Conservation (phyloP, 2,113 vertebrate species). For the Lophius piscatorius region DNA sequence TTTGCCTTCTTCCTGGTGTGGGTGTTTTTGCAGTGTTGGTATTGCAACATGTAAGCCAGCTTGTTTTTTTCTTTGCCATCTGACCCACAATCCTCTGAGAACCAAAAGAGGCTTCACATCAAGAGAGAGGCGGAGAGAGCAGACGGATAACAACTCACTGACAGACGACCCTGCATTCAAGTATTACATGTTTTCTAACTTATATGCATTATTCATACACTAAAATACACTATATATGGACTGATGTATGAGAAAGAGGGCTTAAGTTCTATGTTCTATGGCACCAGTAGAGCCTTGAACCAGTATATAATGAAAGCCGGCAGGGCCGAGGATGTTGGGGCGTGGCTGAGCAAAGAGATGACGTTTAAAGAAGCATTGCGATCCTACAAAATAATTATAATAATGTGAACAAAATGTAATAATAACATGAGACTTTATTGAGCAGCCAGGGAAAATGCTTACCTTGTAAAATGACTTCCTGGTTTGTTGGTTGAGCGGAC, state of each 20-base stretch:
- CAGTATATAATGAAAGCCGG: conserved; percentile 12
- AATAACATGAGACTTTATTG: conserved; percentile 21
- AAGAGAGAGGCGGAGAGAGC: too few species aligned
- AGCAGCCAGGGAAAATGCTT: neutral
- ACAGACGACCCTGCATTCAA: too few species aligned
- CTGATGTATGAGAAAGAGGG: too few species aligned
- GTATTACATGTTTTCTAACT: too few species aligned
- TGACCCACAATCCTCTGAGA: too few species aligned
- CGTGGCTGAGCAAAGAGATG: neutral
- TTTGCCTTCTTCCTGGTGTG: too few species aligned
- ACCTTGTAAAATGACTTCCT: conserved; percentile 10
- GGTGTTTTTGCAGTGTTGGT: too few species aligned
- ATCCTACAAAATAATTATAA: conserved; percentile 24
- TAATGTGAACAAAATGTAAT: conserved; percentile 38
- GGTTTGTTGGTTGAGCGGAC: conserved; percentile 17
- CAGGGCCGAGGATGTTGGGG: conserved; percentile 3
- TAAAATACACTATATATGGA: conserved; percentile 8
- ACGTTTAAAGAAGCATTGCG: neutral
- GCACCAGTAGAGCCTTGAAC: too few species aligned
- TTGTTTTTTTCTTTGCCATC: neutral
- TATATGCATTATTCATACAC: too few species aligned
- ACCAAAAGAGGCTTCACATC: too few species aligned
- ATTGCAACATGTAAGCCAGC: conserved; percentile 3
- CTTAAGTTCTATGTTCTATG: too few species aligned
- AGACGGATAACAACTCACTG: too few species aligned